Evolutionary conservation across 2,113 vertebrate species (phyloP).

Genomic region (Stegostoma tigrinum): DNA sequence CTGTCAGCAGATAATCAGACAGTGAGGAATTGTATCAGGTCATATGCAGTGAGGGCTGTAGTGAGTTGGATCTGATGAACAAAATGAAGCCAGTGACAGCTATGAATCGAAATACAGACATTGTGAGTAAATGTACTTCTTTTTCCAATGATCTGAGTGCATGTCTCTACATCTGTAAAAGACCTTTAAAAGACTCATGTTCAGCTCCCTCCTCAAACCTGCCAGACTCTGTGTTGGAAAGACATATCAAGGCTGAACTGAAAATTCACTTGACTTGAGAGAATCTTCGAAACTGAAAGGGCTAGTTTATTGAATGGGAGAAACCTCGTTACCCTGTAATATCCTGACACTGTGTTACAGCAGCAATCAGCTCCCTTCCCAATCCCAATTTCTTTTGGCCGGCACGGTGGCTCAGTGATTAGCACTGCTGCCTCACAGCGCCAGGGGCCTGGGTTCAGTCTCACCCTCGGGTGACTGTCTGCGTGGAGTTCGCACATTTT

Average conservation of each 20-base stretch:
- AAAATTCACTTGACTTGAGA: not conserved
- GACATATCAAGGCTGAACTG: not conserved
- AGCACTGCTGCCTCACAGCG: too few relatives aligned
- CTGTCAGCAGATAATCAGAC: not conserved
- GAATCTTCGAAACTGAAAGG: not conserved
- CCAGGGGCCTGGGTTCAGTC: too few relatives aligned
- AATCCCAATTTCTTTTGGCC: not conserved
- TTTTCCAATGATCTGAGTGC: not conserved
- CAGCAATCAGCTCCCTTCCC: not conserved
- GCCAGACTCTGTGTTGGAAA: not conserved
- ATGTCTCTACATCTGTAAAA: not conserved
- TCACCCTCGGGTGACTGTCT: too few relatives aligned
- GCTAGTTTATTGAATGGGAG: not conserved
- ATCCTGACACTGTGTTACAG: not conserved
- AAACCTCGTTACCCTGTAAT: not conserved
- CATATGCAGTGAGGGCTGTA: not conserved
- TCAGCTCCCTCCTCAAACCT: not conserved
- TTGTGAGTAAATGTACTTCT: not conserved
- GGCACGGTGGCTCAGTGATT: too few relatives aligned
- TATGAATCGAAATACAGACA: not conserved
- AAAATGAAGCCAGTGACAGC: not conserved
- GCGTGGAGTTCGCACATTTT: too few relatives aligned
- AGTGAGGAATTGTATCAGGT: not conserved
- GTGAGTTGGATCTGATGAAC: not conserved
- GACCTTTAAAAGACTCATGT: not conserved